These are phyloP conservation scores for Cephus nigrinus DNA, from an alignment of 2,888 invertebrate species.

Conservation along the genomic window DNA sequence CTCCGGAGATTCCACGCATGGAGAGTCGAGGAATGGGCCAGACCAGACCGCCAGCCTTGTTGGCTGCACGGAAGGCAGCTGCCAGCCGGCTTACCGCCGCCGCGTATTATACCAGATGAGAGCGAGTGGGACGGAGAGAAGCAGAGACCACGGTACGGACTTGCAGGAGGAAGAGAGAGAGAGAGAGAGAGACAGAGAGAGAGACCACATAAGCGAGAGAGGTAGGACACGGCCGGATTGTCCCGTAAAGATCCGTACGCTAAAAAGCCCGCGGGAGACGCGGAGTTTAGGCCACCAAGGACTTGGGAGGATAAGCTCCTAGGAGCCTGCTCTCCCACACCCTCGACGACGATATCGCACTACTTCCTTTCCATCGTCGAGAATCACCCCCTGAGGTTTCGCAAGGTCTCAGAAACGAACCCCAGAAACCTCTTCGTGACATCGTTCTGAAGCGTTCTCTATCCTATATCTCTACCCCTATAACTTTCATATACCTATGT, in stretches of 20 bases:
- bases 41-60: constrained; percentile 53
- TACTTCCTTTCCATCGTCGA: background rate
- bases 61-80: constrained; percentile 63
- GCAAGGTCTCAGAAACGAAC: background rate
- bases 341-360: background rate
- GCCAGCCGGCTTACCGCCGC: constrained; percentile 61
- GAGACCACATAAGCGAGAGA: background rate
- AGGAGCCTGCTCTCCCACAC: background rate
- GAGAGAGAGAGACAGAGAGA: constrained; percentile 14
- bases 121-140: constrained; percentile 27
- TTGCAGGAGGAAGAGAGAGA: constrained; percentile 8
- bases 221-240: constrained; percentile 23
- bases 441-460: background rate
- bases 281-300: constrained; percentile 13
- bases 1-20: constrained; percentile 60
- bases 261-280: constrained; percentile 37
- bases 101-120: constrained; percentile 37
- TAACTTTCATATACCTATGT: background rate
- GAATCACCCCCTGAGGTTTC: background rate
- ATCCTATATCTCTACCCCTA: background rate
- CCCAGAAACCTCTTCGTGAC: background rate
- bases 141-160: constrained; percentile 7
- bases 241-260: constrained; percentile 48
- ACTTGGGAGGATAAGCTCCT: background rate
- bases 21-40: constrained; percentile 48